Percentiles rank a stretch among this genome's conserved stretches.
phyloP scores from a whole-genome alignment of 30 jellyfish, hydroid and myxozoan genomes.

The Hydra vulgaris region DNA sequence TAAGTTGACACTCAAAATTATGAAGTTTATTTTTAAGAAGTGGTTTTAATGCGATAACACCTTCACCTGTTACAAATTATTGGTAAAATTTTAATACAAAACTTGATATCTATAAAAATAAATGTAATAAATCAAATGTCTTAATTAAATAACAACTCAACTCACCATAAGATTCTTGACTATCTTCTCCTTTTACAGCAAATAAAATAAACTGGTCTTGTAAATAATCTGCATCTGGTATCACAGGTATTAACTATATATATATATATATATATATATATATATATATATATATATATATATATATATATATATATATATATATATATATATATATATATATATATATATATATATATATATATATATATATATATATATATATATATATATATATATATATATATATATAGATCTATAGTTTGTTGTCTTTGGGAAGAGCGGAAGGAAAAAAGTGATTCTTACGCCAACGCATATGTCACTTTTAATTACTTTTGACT shows the following conservation, averaged over 20 bases:
- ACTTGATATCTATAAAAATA: too few species aligned
- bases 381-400: background rate
- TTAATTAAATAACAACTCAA: too few species aligned
- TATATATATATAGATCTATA: too few species aligned
- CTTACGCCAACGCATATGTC: too few species aligned
- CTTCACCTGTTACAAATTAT: slow-evolving; percentile 48
- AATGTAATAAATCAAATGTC: too few species aligned
- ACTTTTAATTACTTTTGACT: too few species aligned
- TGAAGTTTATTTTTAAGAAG: slow-evolving; percentile 27
- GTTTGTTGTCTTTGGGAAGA: too few species aligned
- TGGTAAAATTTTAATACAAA: background rate
- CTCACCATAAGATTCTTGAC: slow-evolving; percentile 88
- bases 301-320: background rate
- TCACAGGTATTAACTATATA: slow-evolving; percentile 62
- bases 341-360: too few species aligned
- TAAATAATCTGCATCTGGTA: slow-evolving; percentile 56
- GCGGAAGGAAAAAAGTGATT: too few species aligned
- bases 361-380: too few species aligned
- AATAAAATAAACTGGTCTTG: slow-evolving; percentile 66
- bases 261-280: background rate
- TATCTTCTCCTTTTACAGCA: slow-evolving; percentile 89
- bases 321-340: background rate
- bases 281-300: too few species aligned
- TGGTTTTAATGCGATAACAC: slow-evolving; percentile 62
- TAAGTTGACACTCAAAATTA: slow-evolving; percentile 28